Base-by-base conservation (phyloP, 2,113 vertebrate species). In the Neoarius graeffei region DNA sequence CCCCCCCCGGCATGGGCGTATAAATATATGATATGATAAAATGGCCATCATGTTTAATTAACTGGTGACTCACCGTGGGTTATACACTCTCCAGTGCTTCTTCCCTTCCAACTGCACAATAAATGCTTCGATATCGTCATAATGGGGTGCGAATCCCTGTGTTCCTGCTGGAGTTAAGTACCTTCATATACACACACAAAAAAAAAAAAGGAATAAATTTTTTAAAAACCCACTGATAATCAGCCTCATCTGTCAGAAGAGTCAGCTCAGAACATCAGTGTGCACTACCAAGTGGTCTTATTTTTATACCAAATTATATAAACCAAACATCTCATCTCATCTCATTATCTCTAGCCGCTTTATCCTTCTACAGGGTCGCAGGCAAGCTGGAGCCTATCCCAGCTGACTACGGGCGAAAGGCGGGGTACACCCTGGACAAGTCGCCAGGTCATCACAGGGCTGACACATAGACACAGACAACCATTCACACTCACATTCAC, bases 51-150 rank as follows among this genome's bases (percentile, higher is more conserved):
- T 42, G 42, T 42, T 42, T 42, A 42, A 42, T 42, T 23, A 14
- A n/a, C 20, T 14, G 25, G 23, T 62, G n/a, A 60, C 91, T 25
- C 85, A 96, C 93, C 97, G 96, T 1, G 98, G 98, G 35, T 91
- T 95, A 94, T 99, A 99, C 19, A 99, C 96, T 0, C 97, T 94
- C 98, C 98, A 99, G 91, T 93, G 97, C 91, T 99, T 99, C 93
- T 96, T 97, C 5, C 98, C 98, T 91, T 99, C 98, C 92, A 99
- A 92, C 94, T 99, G 98, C 91, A 99, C 89, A 86, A 99, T 95
- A 8, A 99, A 99, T 0, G 98, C 98, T 92, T 99, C 98, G 1
- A 99, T 99, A 93, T 99, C 98, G 0, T 99, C 98, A 9, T 98
- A 99, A 93, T 99, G 98, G 4, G 98, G 98, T 2, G 98, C 98